phyloP scores from a whole-genome alignment of 2,113 vertebrate genomes.

The Clarias batrachus region DNA sequence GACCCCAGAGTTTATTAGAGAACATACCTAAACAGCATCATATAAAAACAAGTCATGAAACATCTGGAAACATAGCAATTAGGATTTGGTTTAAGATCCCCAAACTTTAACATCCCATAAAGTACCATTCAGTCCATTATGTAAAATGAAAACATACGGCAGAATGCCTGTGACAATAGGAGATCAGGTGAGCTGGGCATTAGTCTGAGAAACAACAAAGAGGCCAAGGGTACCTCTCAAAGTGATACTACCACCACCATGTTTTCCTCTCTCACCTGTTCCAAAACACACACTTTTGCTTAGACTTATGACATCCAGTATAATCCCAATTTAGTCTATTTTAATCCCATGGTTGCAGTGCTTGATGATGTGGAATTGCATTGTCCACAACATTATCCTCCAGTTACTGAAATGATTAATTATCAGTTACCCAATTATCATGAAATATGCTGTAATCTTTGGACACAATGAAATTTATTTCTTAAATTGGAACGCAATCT shows the following conservation, averaged over 20 bases:
- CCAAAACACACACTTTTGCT: not conserved
- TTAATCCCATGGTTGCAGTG: not conserved
- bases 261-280: not conserved
- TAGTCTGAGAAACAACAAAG: not conserved
- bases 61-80: not conserved
- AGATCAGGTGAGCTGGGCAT: not conserved
- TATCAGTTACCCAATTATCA: not conserved
- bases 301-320: not conserved
- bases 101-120: not conserved
- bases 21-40: not conserved
- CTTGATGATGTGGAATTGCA: not conserved
- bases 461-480: not conserved
- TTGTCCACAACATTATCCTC: not conserved
- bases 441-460: not conserved
- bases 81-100: not conserved
- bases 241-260: slow-evolving; percentile 5
- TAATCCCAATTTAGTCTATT: not conserved
- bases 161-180: not conserved
- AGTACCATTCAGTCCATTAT: not conserved
- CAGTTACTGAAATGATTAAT: not conserved
- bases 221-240: not conserved
- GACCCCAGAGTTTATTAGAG: not conserved
- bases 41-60: not conserved
- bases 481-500: not conserved
- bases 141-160: not conserved